Evolutionary conservation across 2,888 invertebrate genomes (phyloP).

Genomic region (Pollenia griseotomentosa): DNA sequence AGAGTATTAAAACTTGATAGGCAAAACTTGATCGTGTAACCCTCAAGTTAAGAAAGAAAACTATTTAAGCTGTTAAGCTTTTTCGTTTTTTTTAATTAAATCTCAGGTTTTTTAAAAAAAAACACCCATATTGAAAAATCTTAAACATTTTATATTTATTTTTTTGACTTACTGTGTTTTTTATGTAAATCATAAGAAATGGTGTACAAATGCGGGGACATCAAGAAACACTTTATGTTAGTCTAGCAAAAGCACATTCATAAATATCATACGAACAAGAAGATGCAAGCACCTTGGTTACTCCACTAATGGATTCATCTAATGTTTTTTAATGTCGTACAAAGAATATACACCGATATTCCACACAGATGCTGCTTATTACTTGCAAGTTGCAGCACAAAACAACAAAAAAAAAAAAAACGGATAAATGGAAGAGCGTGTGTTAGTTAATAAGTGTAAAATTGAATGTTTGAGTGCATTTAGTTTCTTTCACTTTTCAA

Average conservation of each 20-base stretch:
- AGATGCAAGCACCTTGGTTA: slow-evolving; percentile 59
- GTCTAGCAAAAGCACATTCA: slow-evolving; percentile 42
- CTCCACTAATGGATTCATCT: slow-evolving; percentile 70
- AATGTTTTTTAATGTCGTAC: slow-evolving; percentile 52
- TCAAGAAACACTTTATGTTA: slow-evolving; percentile 46
- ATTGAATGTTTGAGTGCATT: slow-evolving; percentile 27
- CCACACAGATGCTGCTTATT: slow-evolving; percentile 56
- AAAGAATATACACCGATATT: slow-evolving; percentile 45
- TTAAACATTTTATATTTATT: too few species aligned
- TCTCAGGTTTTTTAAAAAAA: too few species aligned
- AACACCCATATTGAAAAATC: too few species aligned
- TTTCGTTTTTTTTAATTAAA: too few species aligned
- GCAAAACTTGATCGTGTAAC: too few species aligned
- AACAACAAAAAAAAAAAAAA: background rate
- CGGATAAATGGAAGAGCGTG: background rate
- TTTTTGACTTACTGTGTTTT: too few species aligned
- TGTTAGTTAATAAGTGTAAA: background rate
- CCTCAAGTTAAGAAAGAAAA: too few species aligned
- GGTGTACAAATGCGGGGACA: slow-evolving; percentile 46
- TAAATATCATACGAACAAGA: slow-evolving; percentile 60
- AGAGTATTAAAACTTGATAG: too few species aligned
- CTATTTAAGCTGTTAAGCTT: too few species aligned
- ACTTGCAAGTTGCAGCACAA: too few species aligned
- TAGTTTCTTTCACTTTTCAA: slow-evolving; percentile 34
- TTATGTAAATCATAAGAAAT: slow-evolving; percentile 8